Conservation (phyloP, 2,113 vertebrate genomes). For the Cranoglanis bouderius region DNA sequence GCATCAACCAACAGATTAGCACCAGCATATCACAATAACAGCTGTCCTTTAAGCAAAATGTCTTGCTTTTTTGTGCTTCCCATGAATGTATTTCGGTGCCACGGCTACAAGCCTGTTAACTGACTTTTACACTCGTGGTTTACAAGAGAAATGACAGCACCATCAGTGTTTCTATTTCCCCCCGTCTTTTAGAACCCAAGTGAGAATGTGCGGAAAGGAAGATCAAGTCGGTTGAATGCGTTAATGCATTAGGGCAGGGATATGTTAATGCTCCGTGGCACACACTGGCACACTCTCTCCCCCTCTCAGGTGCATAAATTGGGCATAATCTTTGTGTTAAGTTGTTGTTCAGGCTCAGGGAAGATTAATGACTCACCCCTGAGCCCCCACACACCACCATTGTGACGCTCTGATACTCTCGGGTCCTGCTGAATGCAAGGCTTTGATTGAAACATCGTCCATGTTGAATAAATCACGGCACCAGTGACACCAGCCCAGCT, state of each 20-base stretch:
- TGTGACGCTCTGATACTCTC: conserved; percentile 49
- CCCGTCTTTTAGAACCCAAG: neutral
- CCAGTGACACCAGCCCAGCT: conserved; percentile 22
- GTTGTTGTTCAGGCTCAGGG: conserved; percentile 53
- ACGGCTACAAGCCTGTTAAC: neutral
- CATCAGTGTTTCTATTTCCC: neutral
- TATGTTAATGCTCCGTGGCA: conserved; percentile 56
- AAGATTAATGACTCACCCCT: conserved; percentile 59
- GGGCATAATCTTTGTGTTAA: conserved; percentile 53
- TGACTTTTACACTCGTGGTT: neutral
- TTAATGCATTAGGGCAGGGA: conserved; percentile 48
- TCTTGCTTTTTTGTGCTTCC: neutral
- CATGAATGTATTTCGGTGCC: neutral
- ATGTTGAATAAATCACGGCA: conserved; percentile 42
- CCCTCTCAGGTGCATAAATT: conserved; percentile 53
- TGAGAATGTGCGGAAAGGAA: conserved; percentile 40
- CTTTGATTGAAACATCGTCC: conserved; percentile 43
- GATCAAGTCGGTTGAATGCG: conserved; percentile 39
- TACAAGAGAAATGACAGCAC: neutral
- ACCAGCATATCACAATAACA: neutral
- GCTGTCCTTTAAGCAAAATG: neutral
- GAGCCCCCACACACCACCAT: conserved; percentile 43
- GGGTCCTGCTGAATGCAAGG: conserved; percentile 28
- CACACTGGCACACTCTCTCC: conserved; percentile 45
- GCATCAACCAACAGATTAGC: neutral